A percentile compares a stretch with the other conserved stretches of the same genome.
phyloP scores from a whole-genome alignment of 2,888 invertebrate genomes.

The Lamellibrachia satsuma region DNA sequence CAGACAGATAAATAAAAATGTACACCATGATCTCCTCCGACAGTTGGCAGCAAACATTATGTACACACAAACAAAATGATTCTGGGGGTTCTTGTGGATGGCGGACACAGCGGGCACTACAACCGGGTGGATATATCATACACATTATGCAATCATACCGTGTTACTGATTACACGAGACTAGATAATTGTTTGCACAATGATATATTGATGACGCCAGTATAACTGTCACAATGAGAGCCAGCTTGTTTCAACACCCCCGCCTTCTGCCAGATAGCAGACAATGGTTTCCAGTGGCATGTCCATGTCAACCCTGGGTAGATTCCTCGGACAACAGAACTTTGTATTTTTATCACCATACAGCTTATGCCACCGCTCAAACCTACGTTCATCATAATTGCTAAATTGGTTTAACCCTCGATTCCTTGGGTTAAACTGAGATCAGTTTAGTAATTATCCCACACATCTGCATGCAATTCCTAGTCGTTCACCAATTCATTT shows the following conservation, averaged over 20 bases:
- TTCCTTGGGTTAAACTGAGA: background rate
- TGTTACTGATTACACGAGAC: background rate
- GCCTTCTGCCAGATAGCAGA: background rate
- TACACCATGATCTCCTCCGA: background rate
- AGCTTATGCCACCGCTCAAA: background rate
- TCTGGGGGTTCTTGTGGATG: background rate
- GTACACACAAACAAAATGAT: background rate
- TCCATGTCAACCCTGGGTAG: background rate
- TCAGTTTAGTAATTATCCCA: background rate
- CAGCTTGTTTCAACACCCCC: background rate
- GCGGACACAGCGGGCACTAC: background rate
- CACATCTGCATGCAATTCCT: background rate
- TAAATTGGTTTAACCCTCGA: too few species aligned
- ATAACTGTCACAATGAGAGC: background rate
- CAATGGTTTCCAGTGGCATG: background rate
- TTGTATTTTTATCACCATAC: background rate
- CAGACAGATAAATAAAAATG: background rate
- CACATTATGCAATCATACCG: background rate
- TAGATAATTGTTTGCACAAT: background rate
- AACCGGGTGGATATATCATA: background rate
- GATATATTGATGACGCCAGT: background rate
- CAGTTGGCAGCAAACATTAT: background rate
- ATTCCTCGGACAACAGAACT: background rate
- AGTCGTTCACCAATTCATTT: background rate
- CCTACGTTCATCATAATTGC: background rate